These are phyloP conservation scores for human (Homo sapiens) DNA, from an alignment of 2,113 vertebrate species.

Conservation along the genomic window GRCh38 chr4:56747001-56747500, in stretches of 20 bases:
- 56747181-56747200: neutral
- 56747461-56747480: no score
- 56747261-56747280: neutral
- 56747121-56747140: no score
- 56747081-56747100: neutral
- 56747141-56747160: neutral
- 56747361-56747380: neutral
- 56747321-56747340: neutral
- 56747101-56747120: neutral
- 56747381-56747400: neutral
- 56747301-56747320: neutral
- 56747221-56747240: neutral
- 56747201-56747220: neutral
- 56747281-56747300: neutral
- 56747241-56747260: neutral
- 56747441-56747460: no score
- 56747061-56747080: neutral
- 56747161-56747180: neutral
- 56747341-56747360: neutral
- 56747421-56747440: no score
- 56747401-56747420: neutral
- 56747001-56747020: no score
- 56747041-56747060: neutral
- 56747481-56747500: no score
- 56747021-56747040: neutral